Evolutionary conservation across 35 echinoderm and acorn worm genomes (phyloP).

Genomic region (Ophiothrix spiculata): DNA sequence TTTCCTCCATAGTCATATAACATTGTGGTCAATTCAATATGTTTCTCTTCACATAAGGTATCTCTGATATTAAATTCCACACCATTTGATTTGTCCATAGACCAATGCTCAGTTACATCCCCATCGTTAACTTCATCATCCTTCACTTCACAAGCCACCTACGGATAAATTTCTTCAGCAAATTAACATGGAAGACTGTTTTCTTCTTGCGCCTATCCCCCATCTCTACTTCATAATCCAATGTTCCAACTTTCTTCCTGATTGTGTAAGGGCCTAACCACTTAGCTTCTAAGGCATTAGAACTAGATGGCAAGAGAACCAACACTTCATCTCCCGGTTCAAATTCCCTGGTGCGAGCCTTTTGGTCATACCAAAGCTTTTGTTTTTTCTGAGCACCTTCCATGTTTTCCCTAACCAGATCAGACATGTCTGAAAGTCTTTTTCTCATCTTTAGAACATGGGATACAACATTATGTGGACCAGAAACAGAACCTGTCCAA

Average conservation of each 20-base stretch:
- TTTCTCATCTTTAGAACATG: slow-evolving; percentile 33
- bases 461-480: slow-evolving; percentile 44
- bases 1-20: neutral
- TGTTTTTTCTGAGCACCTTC: slow-evolving; percentile 12
- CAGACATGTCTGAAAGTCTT: slow-evolving; percentile 40
- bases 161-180: slow-evolving; percentile 33
- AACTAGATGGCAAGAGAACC: slow-evolving; percentile 31
- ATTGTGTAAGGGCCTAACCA: slow-evolving; percentile 52
- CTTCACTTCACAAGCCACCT: neutral
- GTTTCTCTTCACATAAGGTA: too few relatives aligned
- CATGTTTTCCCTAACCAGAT: slow-evolving; percentile 29
- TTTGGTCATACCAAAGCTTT: slow-evolving; percentile 43
- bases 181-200: slow-evolving; percentile 19
- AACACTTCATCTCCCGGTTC: slow-evolving; percentile 35
- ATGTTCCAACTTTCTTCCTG: neutral
- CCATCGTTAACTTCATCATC: neutral
- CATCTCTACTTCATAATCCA: slow-evolving; percentile 36
- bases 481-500: slow-evolving; percentile 9
- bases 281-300: slow-evolving; percentile 34
- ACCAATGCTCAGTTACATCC: neutral
- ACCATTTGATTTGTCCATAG: neutral
- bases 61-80: neutral
- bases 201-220: neutral
- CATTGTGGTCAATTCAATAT: neutral
- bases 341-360: neutral